Base-by-base conservation (phyloP, 2,797 vertebrate species). In the Anguilla marmorata region DNA sequence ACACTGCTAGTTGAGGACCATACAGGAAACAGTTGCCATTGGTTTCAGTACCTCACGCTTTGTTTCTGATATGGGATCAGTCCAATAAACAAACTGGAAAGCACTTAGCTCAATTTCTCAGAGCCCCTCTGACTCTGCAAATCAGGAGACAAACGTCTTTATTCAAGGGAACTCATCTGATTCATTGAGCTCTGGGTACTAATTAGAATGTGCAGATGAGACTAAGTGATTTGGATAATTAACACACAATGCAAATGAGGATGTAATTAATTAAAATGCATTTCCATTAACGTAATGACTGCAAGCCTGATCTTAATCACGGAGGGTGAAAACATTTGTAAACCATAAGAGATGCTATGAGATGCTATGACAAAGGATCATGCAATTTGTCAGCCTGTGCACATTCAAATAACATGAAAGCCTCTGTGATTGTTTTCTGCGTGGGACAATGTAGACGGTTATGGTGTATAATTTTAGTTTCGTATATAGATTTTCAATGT, bases 241-340 rank as follows among this genome's bases (percentile, higher is more conserved):
- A 94, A 94, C 92, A 93, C 92, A 93, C 91, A 92, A 95, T 95
- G 93, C 94, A 95, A 95, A 96, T 94, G 93, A 95, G 93, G 91
- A 93, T 93, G 90, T 92, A 93, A 94, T 95, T 94, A 94, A 95
- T 96, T 96, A 95, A 94, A 95, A 94, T 91, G 91, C 91, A 87
- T 89, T 92, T 93, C 94, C 93, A 95, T 96, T 96, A 95, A 92
- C 90, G 91, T 95, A 96, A 96, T 94, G 94, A 94, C 91, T 94
- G 89, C 60, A 88, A 92, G 92, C 90, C 45, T 19, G 90, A 90
- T 94, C 90, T 91, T 93, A 93, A 95, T 95, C 93, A 91, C 90
- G 60, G 87, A 83, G 87, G 86, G 93, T 93, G 89, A 90, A 91
- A 94, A 92, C 93, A 92, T 94, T 94, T 92, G 92, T 89, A 92